phyloP scores from a whole-genome alignment of 2,797 vertebrate species.

The Novumbra hubbsi region DNA sequence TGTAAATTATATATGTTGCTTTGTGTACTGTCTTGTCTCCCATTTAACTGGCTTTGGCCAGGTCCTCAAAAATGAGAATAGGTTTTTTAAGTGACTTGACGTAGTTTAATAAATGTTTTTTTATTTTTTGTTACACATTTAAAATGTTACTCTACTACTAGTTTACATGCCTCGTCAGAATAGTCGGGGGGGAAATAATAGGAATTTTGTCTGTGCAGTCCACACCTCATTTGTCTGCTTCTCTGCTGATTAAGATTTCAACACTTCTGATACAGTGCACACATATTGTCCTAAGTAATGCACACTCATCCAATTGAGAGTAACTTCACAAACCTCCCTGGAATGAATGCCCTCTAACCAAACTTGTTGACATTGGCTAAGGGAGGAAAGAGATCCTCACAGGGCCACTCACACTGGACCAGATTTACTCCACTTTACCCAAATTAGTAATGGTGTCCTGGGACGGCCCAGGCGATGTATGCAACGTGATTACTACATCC shows the following conservation, averaged over 20 bases:
- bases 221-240: conserved; percentile 79
- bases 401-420: conserved; percentile 42
- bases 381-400: conserved; percentile 38
- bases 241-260: conserved; percentile 80
- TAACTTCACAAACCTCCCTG: conserved; percentile 27
- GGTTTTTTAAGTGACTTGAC: too few species aligned
- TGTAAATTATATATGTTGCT: too few species aligned
- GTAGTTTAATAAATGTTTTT: too few species aligned
- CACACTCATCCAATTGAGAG: conserved; percentile 23
- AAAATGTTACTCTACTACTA: too few species aligned
- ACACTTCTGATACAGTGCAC: conserved; percentile 17
- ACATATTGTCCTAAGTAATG: not conserved
- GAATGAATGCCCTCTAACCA: conserved; percentile 64
- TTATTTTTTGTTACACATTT: too few species aligned
- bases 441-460: conserved; percentile 73
- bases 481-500: conserved; percentile 57
- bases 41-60: too few species aligned
- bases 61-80: too few species aligned
- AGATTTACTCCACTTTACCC: conserved; percentile 63
- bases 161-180: conserved; percentile 72
- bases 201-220: conserved; percentile 67
- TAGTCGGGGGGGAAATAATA: conserved; percentile 75
- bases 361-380: conserved; percentile 66
- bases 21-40: too few species aligned
- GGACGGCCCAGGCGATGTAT: conserved; percentile 57